Conservation (phyloP, 2,797 vertebrate genomes). For the Enteromius afrohamiltoni region DNA sequence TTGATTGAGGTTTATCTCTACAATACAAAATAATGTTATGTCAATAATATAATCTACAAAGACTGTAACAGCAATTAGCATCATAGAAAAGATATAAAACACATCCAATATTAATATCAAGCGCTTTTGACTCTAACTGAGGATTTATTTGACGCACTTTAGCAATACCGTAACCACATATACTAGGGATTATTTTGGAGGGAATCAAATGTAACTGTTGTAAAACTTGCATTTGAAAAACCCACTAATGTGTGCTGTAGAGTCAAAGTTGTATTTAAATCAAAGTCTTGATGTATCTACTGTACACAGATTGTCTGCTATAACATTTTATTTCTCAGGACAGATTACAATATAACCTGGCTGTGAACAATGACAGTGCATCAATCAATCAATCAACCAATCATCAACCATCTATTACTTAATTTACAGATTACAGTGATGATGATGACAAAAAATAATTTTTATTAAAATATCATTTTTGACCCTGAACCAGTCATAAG, state of each 20-base stretch:
- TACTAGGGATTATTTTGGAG: neutral
- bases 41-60: neutral
- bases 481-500: too few species aligned
- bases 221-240: neutral
- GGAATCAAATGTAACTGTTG: neutral
- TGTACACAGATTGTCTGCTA: neutral
- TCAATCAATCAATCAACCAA: neutral
- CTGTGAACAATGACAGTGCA: neutral
- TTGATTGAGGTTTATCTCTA: neutral
- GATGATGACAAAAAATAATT: neutral
- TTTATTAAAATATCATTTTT: neutral
- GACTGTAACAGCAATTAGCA: neutral
- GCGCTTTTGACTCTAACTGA: neutral
- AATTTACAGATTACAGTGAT: neutral
- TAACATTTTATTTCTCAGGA: neutral
- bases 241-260: neutral
- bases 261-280: neutral
- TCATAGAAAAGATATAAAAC: neutral
- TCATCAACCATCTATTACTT: neutral
- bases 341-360: neutral
- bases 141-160: neutral
- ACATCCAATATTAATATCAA: neutral
- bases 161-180: neutral
- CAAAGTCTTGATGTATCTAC: neutral
- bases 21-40: neutral